Base-by-base conservation (phyloP, 2,113 vertebrate species). In the Lutjanus erythropterus region DNA sequence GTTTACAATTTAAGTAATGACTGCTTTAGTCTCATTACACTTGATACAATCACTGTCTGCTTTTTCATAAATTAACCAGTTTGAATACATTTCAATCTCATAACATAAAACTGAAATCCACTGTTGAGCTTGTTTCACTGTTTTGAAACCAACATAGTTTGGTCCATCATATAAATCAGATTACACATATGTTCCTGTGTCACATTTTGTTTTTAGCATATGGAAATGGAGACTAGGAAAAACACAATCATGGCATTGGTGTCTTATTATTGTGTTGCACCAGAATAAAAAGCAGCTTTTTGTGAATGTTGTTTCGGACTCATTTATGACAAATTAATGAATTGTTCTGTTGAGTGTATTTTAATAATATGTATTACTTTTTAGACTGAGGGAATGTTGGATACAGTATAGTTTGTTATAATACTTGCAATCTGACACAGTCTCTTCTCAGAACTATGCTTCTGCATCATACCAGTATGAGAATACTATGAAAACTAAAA, bases 221-320 rank as follows among this genome's bases (percentile, higher is more conserved):
- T 70, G 41, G 29, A 56, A 67, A 83, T 56, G 65, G 55, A 41
- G 65, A 72, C 50, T 5, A 62, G 49, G 59, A 82, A 53, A 55
- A 74, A 65, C 71, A 85, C 75, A 87, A 81, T 86, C 71, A 74
- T 82, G 82, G 67, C 83, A 77, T 87, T 86, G 76, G 75, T 90
- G 83, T 89, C 71, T 46, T 89, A 75, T 89, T 89, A 80, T 85
- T 89, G 74, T 88, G 71, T 88, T 87, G 76, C 85, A 89, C 90
- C 90, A 87, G 80, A 93, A 92, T 92, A 90, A 93, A 92, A 85
- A 86, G 61, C 73, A 73, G 70, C 83, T 86, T 93, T 53, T 87
- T 90, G 84, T 62, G 50, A 85, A 75, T 68, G 31, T 66, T 72
- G 61, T 74, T 72, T 44, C 80, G 27, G 41, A 68, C 56, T 85